Base-by-base conservation (phyloP, 1,140 invertebrate genomes). In the Coelopa frigida region DNA sequence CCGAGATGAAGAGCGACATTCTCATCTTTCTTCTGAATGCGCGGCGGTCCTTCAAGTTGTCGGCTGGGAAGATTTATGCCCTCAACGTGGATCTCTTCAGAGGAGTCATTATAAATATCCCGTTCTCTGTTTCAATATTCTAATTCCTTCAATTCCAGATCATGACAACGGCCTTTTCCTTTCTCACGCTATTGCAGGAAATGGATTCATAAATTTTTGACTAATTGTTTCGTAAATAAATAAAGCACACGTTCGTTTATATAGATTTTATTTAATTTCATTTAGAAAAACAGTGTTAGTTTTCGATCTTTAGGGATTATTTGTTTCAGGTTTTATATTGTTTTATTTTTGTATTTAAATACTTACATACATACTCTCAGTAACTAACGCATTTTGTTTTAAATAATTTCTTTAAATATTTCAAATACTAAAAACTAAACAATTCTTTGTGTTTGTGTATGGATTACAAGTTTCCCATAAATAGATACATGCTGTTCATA, bases 111-210 rank as follows among this genome's bases (percentile, higher is more conserved):
- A n/a, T 6, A 39, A 36, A 24, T 11, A 38, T 7, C 5, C 14
- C 15, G 37, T 31, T 35, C 18, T 11, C 23, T 18, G 20, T 22
- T 7, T 21, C 11, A 8, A 7, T 12, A 44, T 17, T 8, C 18
- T 20, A 18, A 5, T 38, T 38, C 18, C 29, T 26, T 36, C 32
- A 4, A 6, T 57, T 55, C 0, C 39, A 67, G 63, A 59, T 61
- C 8, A 63, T 67, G 8, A 63, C 63, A 6, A 66, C 63, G 0
- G 63, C 63, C 1, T 67, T 67, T 21, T 67, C 63, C 0, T 67
- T 67, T 21, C 50, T 67, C 5, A 67, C 63, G 6, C 35, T 67
- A 3, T 32, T 67, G 23, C 63, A 63, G 33, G 63, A 61, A 38
- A 51, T 67, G 57, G 62, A 66, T 45, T 42, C 53, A 5, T n/a